Evolutionary conservation across 2,113 vertebrate species (phyloP).

Genomic region (Leiothrix lutea): DNA sequence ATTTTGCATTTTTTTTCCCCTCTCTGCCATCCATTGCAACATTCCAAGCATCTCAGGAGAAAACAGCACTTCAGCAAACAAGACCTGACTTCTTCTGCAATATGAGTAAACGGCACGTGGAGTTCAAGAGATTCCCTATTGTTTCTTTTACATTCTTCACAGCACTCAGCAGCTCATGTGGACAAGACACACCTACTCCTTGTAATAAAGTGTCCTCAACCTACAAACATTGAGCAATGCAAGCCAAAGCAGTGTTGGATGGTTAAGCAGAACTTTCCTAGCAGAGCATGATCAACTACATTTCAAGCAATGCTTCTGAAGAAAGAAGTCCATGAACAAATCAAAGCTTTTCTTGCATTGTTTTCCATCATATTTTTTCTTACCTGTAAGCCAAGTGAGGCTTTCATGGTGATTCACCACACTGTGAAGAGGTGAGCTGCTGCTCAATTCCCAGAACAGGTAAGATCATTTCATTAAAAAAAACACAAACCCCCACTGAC

Average conservation of each 20-base stretch:
- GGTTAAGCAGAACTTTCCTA: background rate
- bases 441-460: background rate
- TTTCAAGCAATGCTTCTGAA: background rate
- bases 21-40: background rate
- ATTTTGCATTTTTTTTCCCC: fast-evolving
- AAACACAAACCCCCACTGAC: fast-evolving
- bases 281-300: fast-evolving
- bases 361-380: background rate
- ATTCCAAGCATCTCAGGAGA: background rate
- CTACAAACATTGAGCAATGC: background rate
- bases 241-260: background rate
- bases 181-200: background rate
- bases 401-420: background rate
- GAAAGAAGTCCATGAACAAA: background rate
- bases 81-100: background rate
- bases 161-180: background rate
- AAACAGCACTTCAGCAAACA: background rate
- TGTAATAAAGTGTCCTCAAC: fast-evolving
- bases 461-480: fast-evolving
- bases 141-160: background rate
- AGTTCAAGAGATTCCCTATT: background rate
- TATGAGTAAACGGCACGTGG: fast-evolving
- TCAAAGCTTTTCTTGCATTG: background rate
- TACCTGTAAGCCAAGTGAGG: background rate
- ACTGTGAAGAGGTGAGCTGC: background rate